These are phyloP conservation scores for Chelonus insularis DNA, from an alignment of 1,140 invertebrate species.

Conservation along the genomic window DNA sequence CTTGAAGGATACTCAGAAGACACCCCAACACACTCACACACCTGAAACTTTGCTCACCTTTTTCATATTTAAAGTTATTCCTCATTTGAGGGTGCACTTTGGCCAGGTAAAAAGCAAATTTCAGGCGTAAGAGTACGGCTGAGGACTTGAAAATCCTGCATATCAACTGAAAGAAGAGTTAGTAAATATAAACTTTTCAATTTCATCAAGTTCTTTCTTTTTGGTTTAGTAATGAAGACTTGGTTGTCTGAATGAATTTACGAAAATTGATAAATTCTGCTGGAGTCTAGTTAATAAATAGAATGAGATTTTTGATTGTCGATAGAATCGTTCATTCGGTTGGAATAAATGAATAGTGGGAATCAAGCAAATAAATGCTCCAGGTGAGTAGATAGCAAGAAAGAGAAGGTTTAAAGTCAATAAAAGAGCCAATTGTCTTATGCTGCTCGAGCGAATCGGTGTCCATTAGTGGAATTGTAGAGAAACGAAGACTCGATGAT, in stretches of 20 bases:
- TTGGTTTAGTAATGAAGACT: too few relatives aligned
- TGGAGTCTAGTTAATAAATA: too few relatives aligned
- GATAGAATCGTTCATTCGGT: neutral
- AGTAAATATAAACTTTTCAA: slow-evolving; percentile 1
- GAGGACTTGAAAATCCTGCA: too few relatives aligned
- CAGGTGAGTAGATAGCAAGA: neutral
- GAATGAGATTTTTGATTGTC: neutral
- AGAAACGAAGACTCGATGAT: slow-evolving; percentile 29
- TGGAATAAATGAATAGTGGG: neutral
- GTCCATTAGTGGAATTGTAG: slow-evolving; percentile 38
- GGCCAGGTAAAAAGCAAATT: slow-evolving; percentile 59
- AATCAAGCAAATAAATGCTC: neutral
- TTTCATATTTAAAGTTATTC: slow-evolving; percentile 32
- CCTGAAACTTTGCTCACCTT: slow-evolving; percentile 61
- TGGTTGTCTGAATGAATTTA: too few relatives aligned
- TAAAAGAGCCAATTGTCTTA: slow-evolving; percentile 41
- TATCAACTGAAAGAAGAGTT: too few relatives aligned
- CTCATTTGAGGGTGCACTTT: slow-evolving; percentile 45
- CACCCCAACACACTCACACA: slow-evolving; percentile 54
- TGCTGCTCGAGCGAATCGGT: slow-evolving; percentile 34
- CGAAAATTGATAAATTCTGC: too few relatives aligned
- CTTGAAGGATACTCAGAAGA: slow-evolving; percentile 1
- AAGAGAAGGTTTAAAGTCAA: slow-evolving; percentile 11
- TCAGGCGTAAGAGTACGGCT: slow-evolving; percentile 58
- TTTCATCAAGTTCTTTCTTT: too few relatives aligned